Evolutionary conservation across 2,888 invertebrate genomes (phyloP).

Genomic region (Temnothorax ravouxi): DNA sequence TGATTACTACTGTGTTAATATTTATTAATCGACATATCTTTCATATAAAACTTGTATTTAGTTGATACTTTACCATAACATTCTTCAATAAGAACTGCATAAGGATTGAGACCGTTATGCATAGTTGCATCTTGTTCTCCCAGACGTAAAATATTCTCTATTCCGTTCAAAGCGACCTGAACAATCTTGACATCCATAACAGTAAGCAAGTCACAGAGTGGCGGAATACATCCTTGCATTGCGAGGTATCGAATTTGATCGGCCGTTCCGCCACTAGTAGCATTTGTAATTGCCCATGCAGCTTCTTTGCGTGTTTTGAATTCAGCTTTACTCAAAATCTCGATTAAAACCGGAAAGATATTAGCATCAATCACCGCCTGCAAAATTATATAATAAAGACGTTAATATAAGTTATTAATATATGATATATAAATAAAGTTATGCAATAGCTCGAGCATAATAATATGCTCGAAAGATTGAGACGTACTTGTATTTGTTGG

Average conservation of each 20-base stretch:
- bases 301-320: slow-evolving; percentile 98
- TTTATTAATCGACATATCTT: not conserved
- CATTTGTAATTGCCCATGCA: slow-evolving; percentile 98
- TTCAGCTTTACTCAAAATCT: slow-evolving; percentile 95
- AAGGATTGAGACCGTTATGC: slow-evolving; percentile 94
- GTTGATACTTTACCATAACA: slow-evolving; percentile 91
- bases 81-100: slow-evolving; percentile 96
- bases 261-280: slow-evolving; percentile 97
- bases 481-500: slow-evolving; percentile 94
- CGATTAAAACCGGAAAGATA: slow-evolving; percentile 96
- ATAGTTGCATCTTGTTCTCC: slow-evolving; percentile 92
- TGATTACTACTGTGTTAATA: slow-evolving; percentile 1
- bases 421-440: not conserved
- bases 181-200: slow-evolving; percentile 98
- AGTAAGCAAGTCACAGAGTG: slow-evolving; percentile 96
- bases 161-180: slow-evolving; percentile 97
- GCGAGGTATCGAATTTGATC: slow-evolving; percentile 94
- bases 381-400: slow-evolving; percentile 16
- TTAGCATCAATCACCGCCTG: slow-evolving; percentile 96
- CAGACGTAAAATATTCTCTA: slow-evolving; percentile 97
- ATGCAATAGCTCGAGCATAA: too few species aligned
- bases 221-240: slow-evolving; percentile 95
- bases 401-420: slow-evolving; percentile 2
- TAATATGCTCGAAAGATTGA: not conserved
- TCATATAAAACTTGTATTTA: not conserved